Evolutionary conservation across 2,797 vertebrate genomes (phyloP).

Genomic region (Bothrops alternatus): DNA sequence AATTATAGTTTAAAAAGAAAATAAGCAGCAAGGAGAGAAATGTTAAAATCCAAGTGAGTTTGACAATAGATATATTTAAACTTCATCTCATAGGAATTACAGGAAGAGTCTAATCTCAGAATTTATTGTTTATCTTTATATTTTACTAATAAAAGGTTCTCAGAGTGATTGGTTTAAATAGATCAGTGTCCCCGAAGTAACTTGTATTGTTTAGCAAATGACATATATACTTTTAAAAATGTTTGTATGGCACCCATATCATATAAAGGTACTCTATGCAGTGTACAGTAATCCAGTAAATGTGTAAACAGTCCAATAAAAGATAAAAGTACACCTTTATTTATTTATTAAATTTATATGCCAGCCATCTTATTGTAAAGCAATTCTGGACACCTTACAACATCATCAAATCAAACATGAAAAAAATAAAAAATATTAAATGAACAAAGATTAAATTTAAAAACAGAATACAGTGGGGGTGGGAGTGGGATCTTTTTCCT

Average conservation of each 20-base stretch:
- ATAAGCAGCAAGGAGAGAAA: neutral
- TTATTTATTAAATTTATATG: neutral
- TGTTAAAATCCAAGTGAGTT: neutral
- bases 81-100: neutral
- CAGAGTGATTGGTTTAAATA: neutral
- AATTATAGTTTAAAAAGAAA: neutral
- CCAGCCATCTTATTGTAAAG: neutral
- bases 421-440: neutral
- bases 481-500: neutral
- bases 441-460: neutral
- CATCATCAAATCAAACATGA: neutral
- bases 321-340: neutral
- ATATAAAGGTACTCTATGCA: neutral
- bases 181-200: neutral
- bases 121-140: neutral
- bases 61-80: neutral
- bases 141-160: neutral
- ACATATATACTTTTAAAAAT: neutral
- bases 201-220: neutral
- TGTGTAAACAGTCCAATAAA: neutral
- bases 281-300: no score
- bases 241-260: neutral
- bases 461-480: neutral
- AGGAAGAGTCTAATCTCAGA: neutral
- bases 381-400: neutral